Evolutionary conservation across 2,113 vertebrate species (phyloP), one percentile per base, ranked within the genome.

Genomic region (Miniopterus natalensis): DNA sequence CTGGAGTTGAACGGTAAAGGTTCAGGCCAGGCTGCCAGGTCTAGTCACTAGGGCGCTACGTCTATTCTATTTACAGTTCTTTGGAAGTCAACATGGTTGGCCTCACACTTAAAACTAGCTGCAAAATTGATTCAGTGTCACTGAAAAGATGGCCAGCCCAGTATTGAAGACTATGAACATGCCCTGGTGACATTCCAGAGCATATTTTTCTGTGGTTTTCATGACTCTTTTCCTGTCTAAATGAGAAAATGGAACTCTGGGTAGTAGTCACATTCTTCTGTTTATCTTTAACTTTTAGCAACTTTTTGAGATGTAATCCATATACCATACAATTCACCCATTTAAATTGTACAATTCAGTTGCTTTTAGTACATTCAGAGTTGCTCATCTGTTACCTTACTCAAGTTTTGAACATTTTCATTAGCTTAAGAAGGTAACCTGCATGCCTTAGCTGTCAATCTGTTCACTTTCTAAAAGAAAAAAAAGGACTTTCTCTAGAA

Each of bases 121-220:
- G 23, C 53, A 51, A 3, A 78, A 78, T 70, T 40, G 88, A 68
- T 12, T 61, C 47, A 2, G 45, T 94, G 96, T 96, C 36, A 12
- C 45, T 23, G 49, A 53, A 61, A 88, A 66, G 59, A 17, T 73
- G 36, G 5, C 23, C 29, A 77, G 53, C 8, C 20, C 25, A 95
- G 83, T 68, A 94, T 88, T 92, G 88, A 94, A 80, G 92, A 78
- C 78, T 97, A 49, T 92, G 10, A 90, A 31, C 0, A 9, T 96
- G 94, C 17, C 12, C 96, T 95, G 96, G 92, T 87, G 86, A 90
- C 92, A 75, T 97, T 97, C 96, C 75, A 79, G 94, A 95, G 68
- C 78, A 1, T 97, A 88, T 95, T 97, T 97, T 98, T 97, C 96
- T 97, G 79, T 98, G 94, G 84, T 98, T 97, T 97, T 87, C 89